These are phyloP conservation scores for Drosophila chauvacae DNA, from an alignment of 1,140 invertebrate species.

Conservation along the genomic window DNA sequence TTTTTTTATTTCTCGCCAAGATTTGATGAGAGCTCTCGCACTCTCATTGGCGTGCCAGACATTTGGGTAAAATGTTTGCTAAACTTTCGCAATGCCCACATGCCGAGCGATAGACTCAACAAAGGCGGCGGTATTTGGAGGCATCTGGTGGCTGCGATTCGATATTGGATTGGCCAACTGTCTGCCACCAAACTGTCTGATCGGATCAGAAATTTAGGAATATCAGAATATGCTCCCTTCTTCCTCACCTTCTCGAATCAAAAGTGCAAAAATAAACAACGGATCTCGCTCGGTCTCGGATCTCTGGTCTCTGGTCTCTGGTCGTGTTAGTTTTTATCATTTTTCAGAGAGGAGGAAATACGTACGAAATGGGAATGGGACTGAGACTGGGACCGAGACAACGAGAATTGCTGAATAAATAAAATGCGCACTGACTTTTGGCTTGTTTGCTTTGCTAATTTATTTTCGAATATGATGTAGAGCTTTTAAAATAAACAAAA, in stretches of 20 bases:
- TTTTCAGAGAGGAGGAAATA: constrained; percentile 19
- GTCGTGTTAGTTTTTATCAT: constrained; percentile 52
- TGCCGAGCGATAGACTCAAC: constrained; percentile 40
- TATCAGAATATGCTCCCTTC: constrained; percentile 35
- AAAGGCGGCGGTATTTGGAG: constrained; percentile 58
- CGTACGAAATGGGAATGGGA: constrained; percentile 3
- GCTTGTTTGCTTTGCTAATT: constrained; percentile 78
- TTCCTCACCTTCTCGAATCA: constrained; percentile 50
- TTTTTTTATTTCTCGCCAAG: background rate
- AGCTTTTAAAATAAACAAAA: constrained; percentile 80
- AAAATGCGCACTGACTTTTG: constrained; percentile 64
- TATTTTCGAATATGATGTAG: constrained; percentile 82
- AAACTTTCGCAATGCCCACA: constrained; percentile 53
- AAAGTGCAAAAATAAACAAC: constrained; percentile 79
- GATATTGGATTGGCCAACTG: constrained; percentile 44
- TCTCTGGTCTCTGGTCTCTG: no score
- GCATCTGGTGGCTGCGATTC: constrained; percentile 30
- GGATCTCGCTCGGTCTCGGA: constrained; percentile 15
- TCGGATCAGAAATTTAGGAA: constrained; percentile 47
- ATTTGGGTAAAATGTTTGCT: constrained; percentile 56
- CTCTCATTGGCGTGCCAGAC: background rate
- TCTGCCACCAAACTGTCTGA: constrained; percentile 60
- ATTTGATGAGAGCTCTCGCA: constrained; percentile 33
- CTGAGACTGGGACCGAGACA: constrained; percentile 34
- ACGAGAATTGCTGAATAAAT: constrained; percentile 59